A percentile compares a stretch with the other conserved stretches of the same genome.
These are phyloP conservation scores for Tetragonisca angustula DNA, from an alignment of 2,888 invertebrate species.

Conservation along the genomic window DNA sequence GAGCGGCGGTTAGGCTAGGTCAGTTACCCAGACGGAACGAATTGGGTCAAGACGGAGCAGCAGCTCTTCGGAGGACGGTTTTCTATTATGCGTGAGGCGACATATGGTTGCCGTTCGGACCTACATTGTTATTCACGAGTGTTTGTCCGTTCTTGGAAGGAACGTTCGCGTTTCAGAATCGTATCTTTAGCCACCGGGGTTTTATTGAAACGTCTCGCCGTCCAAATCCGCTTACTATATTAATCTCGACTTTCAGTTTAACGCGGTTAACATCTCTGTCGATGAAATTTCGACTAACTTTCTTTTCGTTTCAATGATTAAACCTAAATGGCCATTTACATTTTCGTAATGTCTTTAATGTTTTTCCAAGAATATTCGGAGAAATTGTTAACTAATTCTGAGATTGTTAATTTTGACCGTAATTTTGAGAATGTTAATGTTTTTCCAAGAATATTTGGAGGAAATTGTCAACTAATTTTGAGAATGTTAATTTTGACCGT, in stretches of 20 bases:
- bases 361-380: too few relatives aligned
- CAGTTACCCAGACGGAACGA: constrained; percentile 71
- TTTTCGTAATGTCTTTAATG: too few relatives aligned
- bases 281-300: too few relatives aligned
- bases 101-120: constrained; percentile 61
- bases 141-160: constrained; percentile 29
- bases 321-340: too few relatives aligned
- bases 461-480: too few relatives aligned
- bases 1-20: constrained; percentile 63
- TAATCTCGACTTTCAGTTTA: background rate
- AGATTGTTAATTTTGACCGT: too few relatives aligned
- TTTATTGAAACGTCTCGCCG: background rate
- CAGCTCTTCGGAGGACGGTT: constrained; percentile 42
- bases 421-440: too few relatives aligned
- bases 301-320: too few relatives aligned
- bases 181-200: background rate
- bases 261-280: background rate
- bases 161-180: constrained; percentile 21
- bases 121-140: constrained; percentile 55
- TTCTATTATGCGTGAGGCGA: constrained; percentile 55
- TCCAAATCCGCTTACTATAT: background rate
- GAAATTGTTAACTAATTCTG: too few relatives aligned
- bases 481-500: too few relatives aligned
- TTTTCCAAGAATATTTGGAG: too few relatives aligned
- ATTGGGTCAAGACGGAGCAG: constrained; percentile 70